Conservation (phyloP, 2,113 vertebrate species). For the Seriola rivoliana region DNA sequence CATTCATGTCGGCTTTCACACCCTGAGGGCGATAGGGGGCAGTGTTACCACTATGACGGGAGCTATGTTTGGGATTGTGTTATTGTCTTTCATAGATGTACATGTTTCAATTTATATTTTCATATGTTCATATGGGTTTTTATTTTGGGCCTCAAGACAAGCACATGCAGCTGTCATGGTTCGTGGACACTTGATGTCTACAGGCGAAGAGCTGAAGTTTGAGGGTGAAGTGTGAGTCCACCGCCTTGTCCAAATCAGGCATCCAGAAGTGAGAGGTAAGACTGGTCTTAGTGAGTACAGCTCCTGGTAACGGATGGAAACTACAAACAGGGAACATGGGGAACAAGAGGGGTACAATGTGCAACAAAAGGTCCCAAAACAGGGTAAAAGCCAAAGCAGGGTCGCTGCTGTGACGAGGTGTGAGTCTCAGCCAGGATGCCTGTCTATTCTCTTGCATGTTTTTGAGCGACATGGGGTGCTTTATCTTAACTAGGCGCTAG, state of each 20-base stretch:
- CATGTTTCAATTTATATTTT: neutral
- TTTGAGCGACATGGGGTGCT: neutral
- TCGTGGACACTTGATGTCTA: neutral
- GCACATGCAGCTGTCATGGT: neutral
- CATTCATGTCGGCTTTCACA: slow-evolving; percentile 88
- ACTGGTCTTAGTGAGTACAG: neutral
- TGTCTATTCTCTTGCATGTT: neutral
- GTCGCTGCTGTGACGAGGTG: neutral
- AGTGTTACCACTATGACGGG: neutral
- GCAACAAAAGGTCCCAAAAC: too few species aligned
- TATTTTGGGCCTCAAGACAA: neutral
- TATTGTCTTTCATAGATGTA: neutral
- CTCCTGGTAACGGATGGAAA: neutral
- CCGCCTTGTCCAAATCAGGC: neutral
- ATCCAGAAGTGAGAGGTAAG: neutral
- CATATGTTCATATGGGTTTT: neutral
- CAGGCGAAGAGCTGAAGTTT: neutral
- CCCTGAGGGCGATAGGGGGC: slow-evolving; percentile 66
- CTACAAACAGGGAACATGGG: neutral
- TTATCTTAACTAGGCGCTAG: neutral
- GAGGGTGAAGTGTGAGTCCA: neutral
- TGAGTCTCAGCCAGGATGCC: neutral
- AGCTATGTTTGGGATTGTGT: neutral
- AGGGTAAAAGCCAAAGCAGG: too few species aligned
- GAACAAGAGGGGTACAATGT: neutral